A percentile compares a stretch with the other conserved stretches of the same genome.
These are phyloP conservation scores for Gadus macrocephalus DNA, from an alignment of 2,113 vertebrate genomes.

Conservation along the genomic window DNA sequence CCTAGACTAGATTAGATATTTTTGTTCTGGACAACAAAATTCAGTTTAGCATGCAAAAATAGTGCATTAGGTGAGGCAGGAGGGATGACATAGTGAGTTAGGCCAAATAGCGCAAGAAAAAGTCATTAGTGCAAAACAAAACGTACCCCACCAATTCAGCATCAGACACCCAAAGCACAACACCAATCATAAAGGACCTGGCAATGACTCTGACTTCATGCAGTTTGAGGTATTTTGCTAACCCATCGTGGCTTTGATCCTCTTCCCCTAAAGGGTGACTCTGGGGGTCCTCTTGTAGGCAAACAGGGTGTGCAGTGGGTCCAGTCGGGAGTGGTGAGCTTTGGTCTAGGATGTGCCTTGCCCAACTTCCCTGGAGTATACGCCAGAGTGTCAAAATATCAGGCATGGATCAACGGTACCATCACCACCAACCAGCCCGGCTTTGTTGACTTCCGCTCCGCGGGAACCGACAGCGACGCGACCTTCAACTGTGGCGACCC, in stretches of 20 bases:
- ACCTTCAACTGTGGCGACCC: constrained; percentile 20
- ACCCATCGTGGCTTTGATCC: background rate
- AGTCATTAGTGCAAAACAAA: too few relatives aligned
- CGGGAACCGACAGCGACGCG: constrained; percentile 46
- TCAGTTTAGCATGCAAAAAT: background rate
- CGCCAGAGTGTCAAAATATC: constrained; percentile 71
- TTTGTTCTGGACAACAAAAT: too few relatives aligned
- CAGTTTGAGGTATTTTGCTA: too few relatives aligned
- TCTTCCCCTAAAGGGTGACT: constrained; percentile 74
- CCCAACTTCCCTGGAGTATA: constrained; percentile 81
- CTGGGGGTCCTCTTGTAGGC: constrained; percentile 79
- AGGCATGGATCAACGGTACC: constrained; percentile 70
- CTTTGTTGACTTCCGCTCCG: constrained; percentile 43
- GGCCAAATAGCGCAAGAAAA: too few relatives aligned
- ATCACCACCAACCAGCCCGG: constrained; percentile 36
- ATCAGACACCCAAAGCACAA: too few relatives aligned
- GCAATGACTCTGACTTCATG: too few relatives aligned
- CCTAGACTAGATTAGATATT: background rate
- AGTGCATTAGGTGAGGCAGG: background rate
- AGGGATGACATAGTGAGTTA: too few relatives aligned
- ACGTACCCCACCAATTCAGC: too few relatives aligned
- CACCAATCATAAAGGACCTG: too few relatives aligned
- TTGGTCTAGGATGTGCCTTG: constrained; percentile 72
- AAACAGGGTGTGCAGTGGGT: constrained; percentile 72
- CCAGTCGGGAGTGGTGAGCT: constrained; percentile 80